Evolutionary conservation across 64 coral and sea anemone species (phyloP).

Genomic region (Dendronephthya gigantea): DNA sequence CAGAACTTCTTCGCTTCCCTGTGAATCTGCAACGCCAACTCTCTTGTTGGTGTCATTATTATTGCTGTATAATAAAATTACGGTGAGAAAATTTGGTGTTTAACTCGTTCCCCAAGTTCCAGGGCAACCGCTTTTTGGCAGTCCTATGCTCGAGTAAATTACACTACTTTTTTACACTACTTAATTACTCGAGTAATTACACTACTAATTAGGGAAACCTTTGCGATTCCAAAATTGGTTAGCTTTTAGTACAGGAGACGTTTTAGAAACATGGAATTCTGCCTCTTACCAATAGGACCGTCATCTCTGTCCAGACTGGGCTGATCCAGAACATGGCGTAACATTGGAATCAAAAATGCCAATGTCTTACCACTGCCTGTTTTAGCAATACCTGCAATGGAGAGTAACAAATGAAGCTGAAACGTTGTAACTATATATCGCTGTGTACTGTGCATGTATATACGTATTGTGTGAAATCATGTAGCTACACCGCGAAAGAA

Average conservation of each 20-base stretch:
- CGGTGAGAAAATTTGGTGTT: neutral
- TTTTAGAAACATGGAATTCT: no score
- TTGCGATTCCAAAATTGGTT: no score
- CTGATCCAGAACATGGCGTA: conserved; percentile 88
- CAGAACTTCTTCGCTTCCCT: conserved; percentile 91
- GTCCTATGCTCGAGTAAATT: no score
- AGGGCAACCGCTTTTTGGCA: no score
- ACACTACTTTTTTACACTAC: no score
- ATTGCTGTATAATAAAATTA: conserved; percentile 40
- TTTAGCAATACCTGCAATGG: conserved; percentile 75
- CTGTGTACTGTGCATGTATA: no score
- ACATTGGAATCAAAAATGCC: conserved; percentile 93
- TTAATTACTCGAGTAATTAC: no score
- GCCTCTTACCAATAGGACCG: conserved; percentile 82
- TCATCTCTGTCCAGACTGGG: conserved; percentile 76
- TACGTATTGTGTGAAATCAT: no score
- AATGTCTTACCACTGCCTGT: conserved; percentile 96
- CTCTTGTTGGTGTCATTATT: conserved; percentile 94
- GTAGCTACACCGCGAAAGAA: no score
- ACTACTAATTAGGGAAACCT: no score
- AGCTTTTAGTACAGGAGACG: neutral
- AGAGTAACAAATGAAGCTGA: neutral
- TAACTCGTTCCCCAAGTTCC: no score
- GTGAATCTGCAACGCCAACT: conserved; percentile 85
- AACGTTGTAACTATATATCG: no score